Percentiles rank a stretch among this genome's conserved stretches.
These are phyloP conservation scores for Sminthurinus signatus DNA, from an alignment of 1,140 invertebrate genomes.

Conservation along the genomic window DNA sequence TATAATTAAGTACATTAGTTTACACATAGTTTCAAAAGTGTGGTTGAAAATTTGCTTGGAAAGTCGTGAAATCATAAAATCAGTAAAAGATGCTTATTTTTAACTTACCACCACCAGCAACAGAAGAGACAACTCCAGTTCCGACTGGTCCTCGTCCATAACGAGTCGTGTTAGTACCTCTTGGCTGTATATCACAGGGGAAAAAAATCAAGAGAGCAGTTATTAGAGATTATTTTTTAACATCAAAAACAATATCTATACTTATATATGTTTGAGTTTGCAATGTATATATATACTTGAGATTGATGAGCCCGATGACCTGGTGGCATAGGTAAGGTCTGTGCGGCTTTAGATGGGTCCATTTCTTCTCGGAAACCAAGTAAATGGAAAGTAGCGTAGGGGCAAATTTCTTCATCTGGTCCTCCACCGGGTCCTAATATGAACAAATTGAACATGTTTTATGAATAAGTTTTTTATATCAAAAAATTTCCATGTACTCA, in stretches of 20 bases:
- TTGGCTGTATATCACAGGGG: slow-evolving; percentile 54
- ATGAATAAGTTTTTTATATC: no score
- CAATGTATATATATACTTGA: no score
- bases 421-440: slow-evolving; percentile 55
- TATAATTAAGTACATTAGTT: no score
- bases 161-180: slow-evolving; percentile 59
- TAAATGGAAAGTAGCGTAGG: slow-evolving; percentile 88
- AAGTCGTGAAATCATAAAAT: no score
- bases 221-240: no score
- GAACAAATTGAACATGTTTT: slow-evolving; percentile 6
- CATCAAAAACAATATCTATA: no score
- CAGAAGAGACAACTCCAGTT: slow-evolving; percentile 39
- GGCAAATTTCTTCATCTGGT: slow-evolving; percentile 90
- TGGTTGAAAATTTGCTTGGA: no score
- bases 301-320: slow-evolving; percentile 65
- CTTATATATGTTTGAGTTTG: no score
- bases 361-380: slow-evolving; percentile 90
- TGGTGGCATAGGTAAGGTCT: slow-evolving; percentile 77
- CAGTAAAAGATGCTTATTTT: no score
- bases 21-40: no score
- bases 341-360: slow-evolving; percentile 81
- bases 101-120: slow-evolving; percentile 40
- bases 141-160: slow-evolving; percentile 55
- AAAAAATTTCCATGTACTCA: no score
- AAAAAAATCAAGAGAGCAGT: slow-evolving; percentile 14